Conservation (phyloP, 1,140 invertebrate species). For the Drosophila busckii region DNA sequence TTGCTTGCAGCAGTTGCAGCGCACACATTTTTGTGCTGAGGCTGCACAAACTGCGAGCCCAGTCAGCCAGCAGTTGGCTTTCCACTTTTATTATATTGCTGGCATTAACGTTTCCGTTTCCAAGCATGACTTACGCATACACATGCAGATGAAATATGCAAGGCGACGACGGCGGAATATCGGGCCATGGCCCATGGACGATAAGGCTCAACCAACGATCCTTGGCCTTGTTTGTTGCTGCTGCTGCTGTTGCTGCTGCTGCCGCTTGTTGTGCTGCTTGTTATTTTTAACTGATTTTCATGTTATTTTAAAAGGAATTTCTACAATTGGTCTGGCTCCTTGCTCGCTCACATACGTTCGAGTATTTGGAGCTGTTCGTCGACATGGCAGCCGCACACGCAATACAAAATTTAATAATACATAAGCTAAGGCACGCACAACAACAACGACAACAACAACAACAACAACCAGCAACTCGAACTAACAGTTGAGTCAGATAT, state of each 20-base stretch:
- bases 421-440: conserved; percentile 51
- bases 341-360: neutral
- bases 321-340: conserved; percentile 27
- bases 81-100: conserved; percentile 60
- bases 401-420: conserved; percentile 49
- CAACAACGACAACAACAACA: neutral
- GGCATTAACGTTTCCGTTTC: conserved; percentile 50
- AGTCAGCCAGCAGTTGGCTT: too few relatives aligned
- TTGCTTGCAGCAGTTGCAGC: neutral
- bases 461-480: neutral
- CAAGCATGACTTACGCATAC: conserved; percentile 14
- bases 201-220: conserved; percentile 16
- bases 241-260: neutral
- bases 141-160: conserved; percentile 20
- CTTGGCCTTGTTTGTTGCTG: conserved; percentile 24
- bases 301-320: conserved; percentile 42
- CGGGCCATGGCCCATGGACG: conserved; percentile 4
- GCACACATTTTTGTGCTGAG: neutral
- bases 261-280: conserved; percentile 5
- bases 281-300: conserved; percentile 50
- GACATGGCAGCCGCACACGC: conserved; percentile 29
- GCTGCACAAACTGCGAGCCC: conserved; percentile 24
- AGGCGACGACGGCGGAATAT: too few relatives aligned
- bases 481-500: too few relatives aligned
- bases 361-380: neutral